Base-by-base conservation (phyloP, 2,797 vertebrate genomes). In the Mallotus villosus region DNA sequence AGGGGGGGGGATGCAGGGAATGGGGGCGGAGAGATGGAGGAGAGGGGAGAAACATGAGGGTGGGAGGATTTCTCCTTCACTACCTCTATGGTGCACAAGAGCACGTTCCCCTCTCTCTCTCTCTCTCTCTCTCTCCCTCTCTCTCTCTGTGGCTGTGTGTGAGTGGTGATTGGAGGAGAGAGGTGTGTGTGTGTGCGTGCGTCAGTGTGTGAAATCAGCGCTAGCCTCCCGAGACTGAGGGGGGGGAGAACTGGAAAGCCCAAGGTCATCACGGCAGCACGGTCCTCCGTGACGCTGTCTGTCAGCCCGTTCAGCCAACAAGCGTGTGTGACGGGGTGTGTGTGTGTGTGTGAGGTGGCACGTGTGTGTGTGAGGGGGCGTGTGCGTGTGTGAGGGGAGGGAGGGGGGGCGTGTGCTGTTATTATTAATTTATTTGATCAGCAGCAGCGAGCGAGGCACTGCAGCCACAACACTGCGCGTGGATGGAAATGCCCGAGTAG, bases 241-340 rank as follows among this genome's bases (percentile, higher is more conserved):
- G 74, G n/a, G n/a, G 83, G 78, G 87, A 74, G 80, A 81, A 78
- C 64, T 2, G 85, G 86, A 90, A 88, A 90, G 90, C 79, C 90
- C 92, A 94, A 94, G 92, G 93, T 94, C 93, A 93, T 90, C 85
- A 82, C 85, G 2, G 16, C 4, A 51, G 81, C 81, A 85, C 9
- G 37, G 11, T 82, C 78, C 75, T 55, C 74, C 74, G 71, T 86
- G 86, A 84, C 83, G 84, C 81, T 79, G 85, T 78, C 70, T 81
- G n/a, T 73, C 74, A 67, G 53, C 75, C 78, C 68, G 76, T 78
- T 72, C 63, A 32, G 32, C 37, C 37, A 41, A 6, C 37, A 41
- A 41, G 37, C 37, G 3, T 62, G 58, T 74, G 46, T 19, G 12
- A 11, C 16, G 22, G 53, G 22, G 75, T 41, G 74, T 73, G 71